Evolutionary conservation across 1,140 invertebrate genomes (phyloP).

Genomic region (Eriocheir sinensis): DNA sequence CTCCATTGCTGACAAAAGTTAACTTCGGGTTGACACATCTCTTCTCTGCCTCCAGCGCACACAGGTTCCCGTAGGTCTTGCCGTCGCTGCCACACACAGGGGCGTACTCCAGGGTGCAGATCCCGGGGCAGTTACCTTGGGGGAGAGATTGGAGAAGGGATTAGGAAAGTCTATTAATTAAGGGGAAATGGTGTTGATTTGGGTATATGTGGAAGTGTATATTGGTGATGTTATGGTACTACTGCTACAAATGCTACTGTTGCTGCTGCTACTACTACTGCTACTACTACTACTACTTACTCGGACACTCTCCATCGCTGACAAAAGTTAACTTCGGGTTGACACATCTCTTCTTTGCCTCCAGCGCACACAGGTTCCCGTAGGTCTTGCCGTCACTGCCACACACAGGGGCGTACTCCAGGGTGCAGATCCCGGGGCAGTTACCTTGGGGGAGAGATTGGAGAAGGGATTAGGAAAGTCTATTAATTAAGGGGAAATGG

Average conservation of each 20-base stretch:
- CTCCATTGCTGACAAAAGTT: not conserved
- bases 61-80: not conserved
- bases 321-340: not conserved
- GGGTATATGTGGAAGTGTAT: too few species aligned
- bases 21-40: not conserved
- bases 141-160: not conserved
- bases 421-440: not conserved
- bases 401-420: not conserved
- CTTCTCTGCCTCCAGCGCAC: not conserved
- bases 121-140: not conserved
- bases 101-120: not conserved
- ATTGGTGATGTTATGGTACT: too few species aligned
- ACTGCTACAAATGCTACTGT: too few species aligned
- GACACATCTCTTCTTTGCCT: not conserved
- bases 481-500: too few species aligned
- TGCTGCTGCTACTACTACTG: too few species aligned
- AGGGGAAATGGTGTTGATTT: too few species aligned
- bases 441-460: too few species aligned
- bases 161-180: too few species aligned
- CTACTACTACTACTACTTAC: too few species aligned
- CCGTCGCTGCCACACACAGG: not conserved
- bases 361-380: not conserved
- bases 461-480: too few species aligned
- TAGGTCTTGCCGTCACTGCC: not conserved
- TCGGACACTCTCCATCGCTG: not conserved